A percentile compares a stretch with the other conserved stretches of the same genome.
Evolutionary conservation across 2,888 invertebrate genomes (phyloP).

Genomic region (Protophormia terraenovae): DNA sequence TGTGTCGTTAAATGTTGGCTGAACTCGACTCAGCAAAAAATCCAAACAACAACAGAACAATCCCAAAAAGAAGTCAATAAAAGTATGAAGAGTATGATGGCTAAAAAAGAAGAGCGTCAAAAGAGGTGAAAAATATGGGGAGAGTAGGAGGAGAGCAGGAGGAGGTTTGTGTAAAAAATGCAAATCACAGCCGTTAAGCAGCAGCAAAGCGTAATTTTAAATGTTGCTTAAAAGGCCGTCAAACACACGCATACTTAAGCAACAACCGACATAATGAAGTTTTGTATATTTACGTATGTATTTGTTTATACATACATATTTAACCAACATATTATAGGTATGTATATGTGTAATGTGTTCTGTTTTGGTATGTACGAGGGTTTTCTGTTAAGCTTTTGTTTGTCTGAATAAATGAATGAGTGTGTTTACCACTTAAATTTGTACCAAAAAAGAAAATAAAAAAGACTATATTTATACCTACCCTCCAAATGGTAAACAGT

Average conservation of each 20-base stretch:
- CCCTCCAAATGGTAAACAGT: neutral
- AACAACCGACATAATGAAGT: slow-evolving; percentile 9
- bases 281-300: neutral
- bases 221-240: slow-evolving; percentile 61
- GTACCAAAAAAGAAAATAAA: slow-evolving; percentile 2
- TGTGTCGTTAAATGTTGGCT: slow-evolving; percentile 31
- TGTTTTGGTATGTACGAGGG: neutral
- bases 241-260: slow-evolving; percentile 53
- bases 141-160: neutral
- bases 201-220: slow-evolving; percentile 60
- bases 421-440: slow-evolving; percentile 45
- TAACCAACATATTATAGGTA: neutral
- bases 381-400: neutral
- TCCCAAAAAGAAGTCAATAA: neutral
- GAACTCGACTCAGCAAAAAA: neutral
- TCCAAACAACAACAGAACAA: neutral
- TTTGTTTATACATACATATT: neutral
- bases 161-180: no score
- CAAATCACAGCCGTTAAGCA: slow-evolving; percentile 61
- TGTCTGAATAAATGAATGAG: neutral
- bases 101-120: neutral
- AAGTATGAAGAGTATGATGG: no score
- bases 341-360: neutral
- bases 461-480: neutral
- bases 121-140: neutral